A percentile compares a stretch with the other conserved stretches of the same genome.
Evolutionary conservation across 2,113 vertebrate genomes (phyloP).

Genomic region (Thymallus thymallus): DNA sequence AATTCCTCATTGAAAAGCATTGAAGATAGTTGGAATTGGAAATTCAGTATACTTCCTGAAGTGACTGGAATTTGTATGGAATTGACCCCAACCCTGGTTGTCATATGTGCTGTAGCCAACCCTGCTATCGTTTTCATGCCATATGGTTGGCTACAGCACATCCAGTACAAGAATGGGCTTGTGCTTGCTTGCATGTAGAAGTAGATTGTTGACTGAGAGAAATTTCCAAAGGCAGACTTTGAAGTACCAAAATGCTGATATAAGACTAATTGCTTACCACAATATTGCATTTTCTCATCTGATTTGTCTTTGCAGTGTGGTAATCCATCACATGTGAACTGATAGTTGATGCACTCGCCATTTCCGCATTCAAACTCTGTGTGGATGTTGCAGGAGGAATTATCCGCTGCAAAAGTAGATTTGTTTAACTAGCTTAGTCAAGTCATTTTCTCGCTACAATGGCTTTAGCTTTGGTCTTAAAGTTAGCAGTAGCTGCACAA

Average conservation of each 20-base stretch:
- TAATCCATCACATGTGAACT: conserved; percentile 89
- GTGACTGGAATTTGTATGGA: no score
- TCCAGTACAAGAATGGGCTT: no score
- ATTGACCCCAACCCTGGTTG: no score
- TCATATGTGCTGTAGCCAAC: no score
- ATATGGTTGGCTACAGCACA: no score
- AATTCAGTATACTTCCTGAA: no score
- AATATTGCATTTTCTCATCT: conserved; percentile 96
- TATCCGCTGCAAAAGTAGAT: conserved; percentile 79
- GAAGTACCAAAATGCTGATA: neutral
- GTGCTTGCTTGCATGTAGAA: neutral
- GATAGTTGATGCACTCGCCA: conserved; percentile 92
- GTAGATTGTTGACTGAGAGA: neutral
- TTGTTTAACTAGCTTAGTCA: neutral
- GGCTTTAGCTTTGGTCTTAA: no score
- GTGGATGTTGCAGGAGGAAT: conserved; percentile 91
- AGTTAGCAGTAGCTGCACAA: neutral
- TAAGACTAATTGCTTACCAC: conserved; percentile 78
- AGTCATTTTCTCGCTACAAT: no score
- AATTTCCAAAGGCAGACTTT: neutral
- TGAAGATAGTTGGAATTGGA: no score
- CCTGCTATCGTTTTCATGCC: no score
- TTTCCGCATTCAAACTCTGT: conserved; percentile 96
- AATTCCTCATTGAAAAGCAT: no score
- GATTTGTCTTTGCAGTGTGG: conserved; percentile 97